phyloP scores from a whole-genome alignment of 1,140 invertebrate genomes.

The Drosophila baimaii region DNA sequence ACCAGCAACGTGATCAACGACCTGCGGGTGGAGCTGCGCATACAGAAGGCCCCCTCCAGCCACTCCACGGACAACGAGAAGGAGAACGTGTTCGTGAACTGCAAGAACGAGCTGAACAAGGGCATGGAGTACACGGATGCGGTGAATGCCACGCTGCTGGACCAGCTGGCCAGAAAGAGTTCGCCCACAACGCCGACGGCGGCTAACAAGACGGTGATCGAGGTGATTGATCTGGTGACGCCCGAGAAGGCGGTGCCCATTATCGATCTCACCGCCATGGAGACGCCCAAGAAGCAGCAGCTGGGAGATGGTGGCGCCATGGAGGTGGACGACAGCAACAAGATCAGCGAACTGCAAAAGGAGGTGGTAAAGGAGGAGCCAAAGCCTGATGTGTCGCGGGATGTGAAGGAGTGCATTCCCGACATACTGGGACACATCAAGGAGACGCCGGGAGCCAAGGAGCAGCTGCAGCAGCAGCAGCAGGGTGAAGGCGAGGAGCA shows the following conservation, averaged over 20 bases:
- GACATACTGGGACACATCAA: slow-evolving; percentile 80
- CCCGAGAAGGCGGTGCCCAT: slow-evolving; percentile 71
- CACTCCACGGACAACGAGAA: slow-evolving; percentile 82
- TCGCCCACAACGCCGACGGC: slow-evolving; percentile 72
- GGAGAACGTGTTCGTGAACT: slow-evolving; percentile 82
- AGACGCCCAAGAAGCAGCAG: slow-evolving; percentile 57
- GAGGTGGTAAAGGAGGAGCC: slow-evolving; percentile 20
- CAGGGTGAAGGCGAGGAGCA: slow-evolving; percentile 55
- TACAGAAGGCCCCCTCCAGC: slow-evolving; percentile 73
- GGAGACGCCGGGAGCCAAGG: slow-evolving; percentile 26
- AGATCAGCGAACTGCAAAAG: slow-evolving; percentile 68
- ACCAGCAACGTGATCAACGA: slow-evolving; percentile 80
- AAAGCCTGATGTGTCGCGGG: slow-evolving; percentile 77
- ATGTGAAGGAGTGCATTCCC: slow-evolving; percentile 78
- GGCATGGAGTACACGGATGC: slow-evolving; percentile 81
- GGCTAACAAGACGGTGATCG: slow-evolving; percentile 56
- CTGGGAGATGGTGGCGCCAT: slow-evolving; percentile 38
- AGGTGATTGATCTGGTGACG: slow-evolving; percentile 80
- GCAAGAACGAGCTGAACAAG: slow-evolving; percentile 83
- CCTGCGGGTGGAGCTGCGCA: slow-evolving; percentile 74
- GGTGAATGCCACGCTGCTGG: slow-evolving; percentile 77
- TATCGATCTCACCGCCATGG: slow-evolving; percentile 72
- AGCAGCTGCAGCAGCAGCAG: slow-evolving; percentile 34
- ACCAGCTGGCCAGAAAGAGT: slow-evolving; percentile 66
- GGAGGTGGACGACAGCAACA: slow-evolving; percentile 69